Conservation (phyloP, 1,140 invertebrate genomes). For the Neodiprion fabricii region DNA sequence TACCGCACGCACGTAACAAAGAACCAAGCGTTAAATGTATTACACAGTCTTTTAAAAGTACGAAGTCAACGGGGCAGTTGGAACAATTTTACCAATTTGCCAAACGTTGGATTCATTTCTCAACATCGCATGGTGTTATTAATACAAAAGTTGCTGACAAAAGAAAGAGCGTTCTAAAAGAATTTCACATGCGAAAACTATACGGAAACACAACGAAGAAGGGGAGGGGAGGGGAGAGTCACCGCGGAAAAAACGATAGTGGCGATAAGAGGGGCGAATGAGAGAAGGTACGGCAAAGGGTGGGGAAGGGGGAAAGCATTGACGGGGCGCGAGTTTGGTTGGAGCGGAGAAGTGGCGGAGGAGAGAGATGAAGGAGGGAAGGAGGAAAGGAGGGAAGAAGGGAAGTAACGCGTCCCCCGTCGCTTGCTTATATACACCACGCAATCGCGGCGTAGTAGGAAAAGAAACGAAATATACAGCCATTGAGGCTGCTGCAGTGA, state of each 20-base stretch:
- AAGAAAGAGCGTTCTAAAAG: neutral
- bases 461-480: constrained; percentile 31
- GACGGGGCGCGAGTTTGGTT: neutral
- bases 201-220: constrained; percentile 41
- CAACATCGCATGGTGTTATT: too few relatives aligned
- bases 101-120: too few relatives aligned
- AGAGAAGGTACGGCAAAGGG: neutral
- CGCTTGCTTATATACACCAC: neutral
- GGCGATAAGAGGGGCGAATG: too few relatives aligned
- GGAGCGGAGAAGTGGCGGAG: neutral
- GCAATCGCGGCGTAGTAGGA: neutral
- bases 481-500: constrained; percentile 50
- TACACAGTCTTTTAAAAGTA: too few relatives aligned
- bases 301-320: neutral
- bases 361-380: neutral
- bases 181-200: constrained; percentile 17
- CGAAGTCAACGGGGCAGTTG: too few relatives aligned
- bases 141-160: too few relatives aligned
- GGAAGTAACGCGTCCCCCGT: neutral
- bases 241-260: neutral
- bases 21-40: too few relatives aligned
- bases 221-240: constrained; percentile 38
- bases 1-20: too few relatives aligned
- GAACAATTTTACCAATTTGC: too few relatives aligned
- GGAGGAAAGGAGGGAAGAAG: neutral